A percentile compares a stretch with the other conserved stretches of the same genome.
phyloP scores from a whole-genome alignment of 2,113 vertebrate species.

The Forbesichthys agassizii region DNA sequence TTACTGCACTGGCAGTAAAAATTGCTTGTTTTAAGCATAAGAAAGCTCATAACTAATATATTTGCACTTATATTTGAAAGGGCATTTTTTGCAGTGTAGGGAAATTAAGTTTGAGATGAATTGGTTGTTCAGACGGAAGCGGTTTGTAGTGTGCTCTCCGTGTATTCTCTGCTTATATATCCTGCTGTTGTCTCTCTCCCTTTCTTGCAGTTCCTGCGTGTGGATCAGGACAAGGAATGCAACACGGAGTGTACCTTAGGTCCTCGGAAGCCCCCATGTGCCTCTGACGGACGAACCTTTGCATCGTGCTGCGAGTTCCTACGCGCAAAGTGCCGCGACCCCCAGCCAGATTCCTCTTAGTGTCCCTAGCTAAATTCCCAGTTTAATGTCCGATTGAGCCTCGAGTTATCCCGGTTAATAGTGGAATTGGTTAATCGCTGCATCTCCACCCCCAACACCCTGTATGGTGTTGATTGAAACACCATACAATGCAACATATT shows the following conservation, averaged over 20 bases:
- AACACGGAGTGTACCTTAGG: conserved; percentile 85
- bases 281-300: conserved; percentile 95
- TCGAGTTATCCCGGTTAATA: too few species aligned
- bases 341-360: conserved; percentile 66
- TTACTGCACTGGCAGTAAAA: too few species aligned
- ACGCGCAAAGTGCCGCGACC: conserved; percentile 94
- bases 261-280: conserved; percentile 88
- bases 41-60: too few species aligned
- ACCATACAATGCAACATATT: too few species aligned
- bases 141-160: conserved; percentile 9
- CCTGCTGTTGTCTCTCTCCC: conserved; percentile 16
- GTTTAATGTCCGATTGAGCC: too few species aligned
- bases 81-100: not conserved
- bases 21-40: too few species aligned
- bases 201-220: conserved; percentile 85
- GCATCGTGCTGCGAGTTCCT: conserved; percentile 93
- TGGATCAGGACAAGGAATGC: conserved; percentile 96
- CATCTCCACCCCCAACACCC: too few species aligned
- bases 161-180: conserved; percentile 24
- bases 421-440: too few species aligned
- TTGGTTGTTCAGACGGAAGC: conserved; percentile 22
- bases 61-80: too few species aligned
- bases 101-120: conserved; percentile 13
- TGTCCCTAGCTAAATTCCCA: too few species aligned
- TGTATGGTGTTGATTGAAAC: too few species aligned